Percentiles rank a stretch among this genome's conserved stretches.
These are phyloP conservation scores for Harpagoxenus sublaevis DNA, from an alignment of 2,888 invertebrate genomes.

Conservation along the genomic window DNA sequence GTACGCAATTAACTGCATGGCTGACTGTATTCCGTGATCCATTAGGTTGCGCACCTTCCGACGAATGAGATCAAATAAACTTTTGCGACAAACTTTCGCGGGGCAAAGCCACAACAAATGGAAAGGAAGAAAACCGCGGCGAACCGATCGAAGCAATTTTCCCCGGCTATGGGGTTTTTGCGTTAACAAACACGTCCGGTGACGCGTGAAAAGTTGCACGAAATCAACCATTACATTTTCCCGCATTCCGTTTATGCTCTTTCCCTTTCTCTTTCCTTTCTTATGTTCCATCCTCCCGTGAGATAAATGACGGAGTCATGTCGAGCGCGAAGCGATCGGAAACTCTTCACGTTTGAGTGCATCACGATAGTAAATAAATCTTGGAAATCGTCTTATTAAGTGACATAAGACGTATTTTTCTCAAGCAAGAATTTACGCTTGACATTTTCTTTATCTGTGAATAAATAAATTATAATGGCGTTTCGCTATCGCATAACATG, in stretches of 20 bases:
- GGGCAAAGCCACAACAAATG: neutral
- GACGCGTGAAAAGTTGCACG: slow-evolving; percentile 40
- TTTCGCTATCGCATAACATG: neutral
- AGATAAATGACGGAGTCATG: slow-evolving; percentile 33
- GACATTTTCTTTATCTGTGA: neutral
- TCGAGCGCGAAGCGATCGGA: neutral
- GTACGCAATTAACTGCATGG: slow-evolving; percentile 28
- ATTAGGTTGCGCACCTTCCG: slow-evolving; percentile 22
- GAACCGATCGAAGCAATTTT: slow-evolving; percentile 29
- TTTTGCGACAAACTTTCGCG: slow-evolving; percentile 26
- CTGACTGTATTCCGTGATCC: neutral
- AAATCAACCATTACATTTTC: slow-evolving; percentile 14
- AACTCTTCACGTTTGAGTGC: neutral
- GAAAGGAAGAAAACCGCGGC: slow-evolving; percentile 5
- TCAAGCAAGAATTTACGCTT: slow-evolving; percentile 9
- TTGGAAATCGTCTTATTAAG: slow-evolving; percentile 38
- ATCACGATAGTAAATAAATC: slow-evolving; percentile 16
- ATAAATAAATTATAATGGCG: slow-evolving; percentile 10
- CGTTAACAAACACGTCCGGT: slow-evolving; percentile 31
- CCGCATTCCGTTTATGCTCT: neutral
- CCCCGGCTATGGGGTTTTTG: slow-evolving; percentile 20
- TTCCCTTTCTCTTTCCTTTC: neutral
- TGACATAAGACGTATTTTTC: neutral
- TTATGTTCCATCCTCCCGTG: neutral
- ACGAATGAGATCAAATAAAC: slow-evolving; percentile 3